A percentile compares a stretch with the other conserved stretches of the same genome.
Evolutionary conservation across 2,888 invertebrate species (phyloP).

Genomic region (Tenodera sinensis): DNA sequence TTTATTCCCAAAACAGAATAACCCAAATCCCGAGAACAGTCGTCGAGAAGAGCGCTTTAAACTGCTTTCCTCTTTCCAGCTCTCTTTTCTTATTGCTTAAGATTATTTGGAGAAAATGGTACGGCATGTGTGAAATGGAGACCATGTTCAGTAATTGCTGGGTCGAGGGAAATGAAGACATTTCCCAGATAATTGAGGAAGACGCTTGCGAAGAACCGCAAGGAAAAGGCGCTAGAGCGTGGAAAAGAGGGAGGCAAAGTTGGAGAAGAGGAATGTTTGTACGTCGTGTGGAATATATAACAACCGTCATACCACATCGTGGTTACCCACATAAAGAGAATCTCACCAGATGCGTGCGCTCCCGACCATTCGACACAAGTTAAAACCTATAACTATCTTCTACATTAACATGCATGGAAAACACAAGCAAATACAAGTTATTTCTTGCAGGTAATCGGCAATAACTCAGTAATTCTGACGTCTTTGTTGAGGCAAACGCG

Average conservation of each 20-base stretch:
- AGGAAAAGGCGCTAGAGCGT: neutral
- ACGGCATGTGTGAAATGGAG: conserved; percentile 16
- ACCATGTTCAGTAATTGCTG: neutral
- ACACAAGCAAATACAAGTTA: too few relatives aligned
- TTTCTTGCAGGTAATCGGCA: too few relatives aligned
- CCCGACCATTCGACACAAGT: neutral
- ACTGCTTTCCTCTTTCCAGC: neutral
- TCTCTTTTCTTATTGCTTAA: neutral
- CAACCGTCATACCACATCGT: neutral
- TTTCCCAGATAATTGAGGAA: conserved; percentile 17
- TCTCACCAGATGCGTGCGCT: neutral
- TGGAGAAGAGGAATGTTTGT: neutral
- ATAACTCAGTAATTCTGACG: too few relatives aligned
- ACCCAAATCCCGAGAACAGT: neutral
- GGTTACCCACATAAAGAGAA: neutral
- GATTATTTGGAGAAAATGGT: conserved; percentile 8
- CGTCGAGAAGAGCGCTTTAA: neutral
- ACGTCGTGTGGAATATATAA: neutral
- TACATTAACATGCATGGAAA: neutral
- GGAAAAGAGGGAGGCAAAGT: neutral
- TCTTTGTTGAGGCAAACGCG: too few relatives aligned
- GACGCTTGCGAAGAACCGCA: neutral
- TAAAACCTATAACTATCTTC: neutral
- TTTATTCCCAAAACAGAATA: neutral
- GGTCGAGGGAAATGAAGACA: conserved; percentile 3